Evolutionary conservation across 1,140 invertebrate species (phyloP).

Genomic region (Caenorhabditis tropicalis): DNA sequence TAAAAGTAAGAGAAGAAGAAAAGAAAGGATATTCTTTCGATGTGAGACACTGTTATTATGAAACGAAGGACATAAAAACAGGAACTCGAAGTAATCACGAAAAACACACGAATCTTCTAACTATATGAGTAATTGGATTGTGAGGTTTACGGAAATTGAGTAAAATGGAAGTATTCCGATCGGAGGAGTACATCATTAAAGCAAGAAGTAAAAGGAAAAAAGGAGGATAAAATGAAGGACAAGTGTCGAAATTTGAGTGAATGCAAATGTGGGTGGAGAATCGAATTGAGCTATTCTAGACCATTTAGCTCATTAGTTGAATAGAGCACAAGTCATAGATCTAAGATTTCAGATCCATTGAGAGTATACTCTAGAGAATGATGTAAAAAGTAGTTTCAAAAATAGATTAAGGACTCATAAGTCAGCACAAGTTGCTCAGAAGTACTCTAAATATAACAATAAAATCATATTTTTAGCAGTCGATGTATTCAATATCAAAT

Average conservation of each 20-base stretch:
- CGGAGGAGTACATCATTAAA: neutral
- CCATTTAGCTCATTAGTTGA: constrained; percentile 20
- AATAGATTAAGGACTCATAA: neutral
- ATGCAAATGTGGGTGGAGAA: constrained; percentile 17
- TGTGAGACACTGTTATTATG: neutral
- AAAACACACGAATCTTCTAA: neutral
- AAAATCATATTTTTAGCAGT: too few relatives aligned
- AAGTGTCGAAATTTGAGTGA: constrained; percentile 20
- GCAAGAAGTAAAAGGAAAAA: too few relatives aligned
- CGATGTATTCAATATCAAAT: too few relatives aligned
- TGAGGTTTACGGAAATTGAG: neutral
- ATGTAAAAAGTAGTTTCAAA: neutral
- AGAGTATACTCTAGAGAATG: neutral
- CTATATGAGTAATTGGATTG: neutral
- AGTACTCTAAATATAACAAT: too few relatives aligned
- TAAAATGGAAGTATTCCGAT: neutral
- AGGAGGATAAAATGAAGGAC: neutral
- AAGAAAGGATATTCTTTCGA: neutral
- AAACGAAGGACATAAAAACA: constrained; percentile 19
- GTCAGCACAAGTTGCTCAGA: neutral
- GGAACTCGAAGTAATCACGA: neutral
- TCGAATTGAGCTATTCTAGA: neutral
- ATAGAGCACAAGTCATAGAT: constrained; percentile 3
- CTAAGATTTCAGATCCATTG: neutral
- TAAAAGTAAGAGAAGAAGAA: neutral